Percentiles rank a stretch among this genome's conserved stretches.
Evolutionary conservation across 2,113 vertebrate species (phyloP).

Genomic region (Zosterops borbonicus): DNA sequence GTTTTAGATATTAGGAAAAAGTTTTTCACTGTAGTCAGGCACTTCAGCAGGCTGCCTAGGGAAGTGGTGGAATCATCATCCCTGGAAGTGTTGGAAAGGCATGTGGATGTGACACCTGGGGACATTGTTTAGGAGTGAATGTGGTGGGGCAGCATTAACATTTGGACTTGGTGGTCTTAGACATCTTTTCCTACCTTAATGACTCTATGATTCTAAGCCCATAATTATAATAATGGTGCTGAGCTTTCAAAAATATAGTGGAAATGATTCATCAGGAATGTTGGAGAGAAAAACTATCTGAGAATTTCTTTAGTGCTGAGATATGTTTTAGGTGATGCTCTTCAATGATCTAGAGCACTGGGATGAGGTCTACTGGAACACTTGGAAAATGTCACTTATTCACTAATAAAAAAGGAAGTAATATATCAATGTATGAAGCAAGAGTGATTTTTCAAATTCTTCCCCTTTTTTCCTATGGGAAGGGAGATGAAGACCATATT

Average conservation of each 20-base stretch:
- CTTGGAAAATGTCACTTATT: neutral
- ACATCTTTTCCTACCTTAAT: neutral
- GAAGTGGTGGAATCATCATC: neutral
- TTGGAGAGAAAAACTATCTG: neutral
- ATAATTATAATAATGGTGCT: neutral
- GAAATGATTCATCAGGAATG: neutral
- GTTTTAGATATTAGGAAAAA: neutral
- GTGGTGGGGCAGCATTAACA: rapidly evolving
- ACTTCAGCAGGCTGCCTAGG: neutral
- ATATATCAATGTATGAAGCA: neutral
- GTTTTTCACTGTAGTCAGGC: neutral
- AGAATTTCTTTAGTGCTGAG: neutral
- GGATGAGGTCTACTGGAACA: neutral
- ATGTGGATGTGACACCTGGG: neutral
- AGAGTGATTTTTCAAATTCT: neutral
- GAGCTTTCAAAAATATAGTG: neutral
- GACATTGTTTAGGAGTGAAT: neutral
- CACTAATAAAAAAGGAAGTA: neutral
- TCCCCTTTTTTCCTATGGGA: neutral
- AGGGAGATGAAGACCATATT: neutral
- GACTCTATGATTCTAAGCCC: neutral
- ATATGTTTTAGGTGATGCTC: neutral
- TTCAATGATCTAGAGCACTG: neutral
- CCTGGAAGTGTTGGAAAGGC: neutral
- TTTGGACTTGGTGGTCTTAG: too few relatives aligned